Percentiles rank a stretch among this genome's conserved stretches.
Conservation (phyloP, 2,113 vertebrate genomes). For the Chaetorhynchus papuensis region DNA sequence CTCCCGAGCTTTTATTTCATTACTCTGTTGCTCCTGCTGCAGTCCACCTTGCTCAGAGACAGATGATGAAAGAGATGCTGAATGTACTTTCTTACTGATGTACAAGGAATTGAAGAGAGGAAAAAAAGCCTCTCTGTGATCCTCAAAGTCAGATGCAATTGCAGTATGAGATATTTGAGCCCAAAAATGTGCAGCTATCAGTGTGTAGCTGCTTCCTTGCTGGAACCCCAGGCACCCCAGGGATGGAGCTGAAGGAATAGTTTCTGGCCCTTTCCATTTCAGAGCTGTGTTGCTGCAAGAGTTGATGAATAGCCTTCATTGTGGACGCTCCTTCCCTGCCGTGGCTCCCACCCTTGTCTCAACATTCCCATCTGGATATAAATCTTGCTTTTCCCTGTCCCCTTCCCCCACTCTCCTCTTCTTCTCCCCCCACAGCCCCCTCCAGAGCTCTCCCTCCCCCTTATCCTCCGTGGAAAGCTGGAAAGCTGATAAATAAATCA, state of each 20-base stretch:
- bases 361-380: conserved; percentile 65
- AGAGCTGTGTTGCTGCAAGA: conserved; percentile 13
- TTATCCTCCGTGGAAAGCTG: conserved; percentile 23
- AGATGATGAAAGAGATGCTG: neutral
- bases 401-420: conserved; percentile 17
- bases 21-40: neutral
- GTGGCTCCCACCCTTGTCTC: conserved; percentile 51
- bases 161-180: neutral
- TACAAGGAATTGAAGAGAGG: neutral
- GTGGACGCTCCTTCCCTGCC: conserved; percentile 44
- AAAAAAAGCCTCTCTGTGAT: neutral
- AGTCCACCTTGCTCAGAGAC: neutral
- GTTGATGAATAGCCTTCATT: conserved; percentile 71
- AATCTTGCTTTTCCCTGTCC: conserved; percentile 56
- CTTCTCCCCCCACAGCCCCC: neutral
- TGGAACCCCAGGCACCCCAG: conserved; percentile 13
- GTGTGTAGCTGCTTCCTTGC: conserved; percentile 36
- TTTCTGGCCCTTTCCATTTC: conserved; percentile 52
- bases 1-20: neutral
- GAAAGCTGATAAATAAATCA: conserved; percentile 65
- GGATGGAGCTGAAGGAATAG: conserved; percentile 56
- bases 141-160: conserved; percentile 2
- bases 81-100: neutral
- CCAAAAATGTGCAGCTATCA: neutral
- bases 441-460: neutral